Evolutionary conservation across 2,797 vertebrate genomes (phyloP).

Genomic region (Enteromius argenteus): DNA sequence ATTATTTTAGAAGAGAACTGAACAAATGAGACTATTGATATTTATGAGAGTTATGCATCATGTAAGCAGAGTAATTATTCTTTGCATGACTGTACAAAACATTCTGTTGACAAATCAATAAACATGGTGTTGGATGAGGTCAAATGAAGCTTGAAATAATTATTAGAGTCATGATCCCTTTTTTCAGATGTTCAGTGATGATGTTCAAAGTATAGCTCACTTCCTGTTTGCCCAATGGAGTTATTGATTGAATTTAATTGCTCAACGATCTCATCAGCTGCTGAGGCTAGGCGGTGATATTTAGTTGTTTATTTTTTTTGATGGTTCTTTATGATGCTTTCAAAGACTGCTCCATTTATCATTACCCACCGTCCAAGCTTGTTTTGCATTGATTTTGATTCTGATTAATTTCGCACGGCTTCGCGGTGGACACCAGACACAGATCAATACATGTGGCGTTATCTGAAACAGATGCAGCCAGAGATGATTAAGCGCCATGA

Average conservation of each 20-base stretch:
- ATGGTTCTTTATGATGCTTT: conserved; percentile 35
- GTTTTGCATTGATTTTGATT: conserved; percentile 46
- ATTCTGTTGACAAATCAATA: conserved; percentile 30
- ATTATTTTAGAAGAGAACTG: not conserved
- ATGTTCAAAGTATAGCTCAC: conserved; percentile 33
- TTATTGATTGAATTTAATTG: conserved; percentile 44
- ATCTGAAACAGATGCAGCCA: conserved; percentile 44
- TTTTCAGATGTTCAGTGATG: conserved; percentile 5
- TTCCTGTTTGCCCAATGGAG: conserved; percentile 34
- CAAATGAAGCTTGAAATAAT: conserved; percentile 41
- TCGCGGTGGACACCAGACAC: conserved; percentile 39
- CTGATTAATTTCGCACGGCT: conserved; percentile 39
- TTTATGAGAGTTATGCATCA: conserved; percentile 3
- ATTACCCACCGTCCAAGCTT: conserved; percentile 13
- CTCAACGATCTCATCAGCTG: conserved; percentile 20
- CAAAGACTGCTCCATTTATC: conserved; percentile 25
- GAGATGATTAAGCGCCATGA: conserved; percentile 34
- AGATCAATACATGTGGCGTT: conserved; percentile 39
- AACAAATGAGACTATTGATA: conserved; percentile 6
- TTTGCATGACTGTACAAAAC: not conserved
- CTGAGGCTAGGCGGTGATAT: not conserved
- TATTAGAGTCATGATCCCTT: conserved; percentile 5
- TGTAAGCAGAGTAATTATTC: not conserved
- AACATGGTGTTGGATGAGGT: conserved; percentile 14
- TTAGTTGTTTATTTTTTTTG: conserved; percentile 15